Evolutionary conservation across 1,140 invertebrate genomes (phyloP).

Genomic region (Colletes gigas): DNA sequence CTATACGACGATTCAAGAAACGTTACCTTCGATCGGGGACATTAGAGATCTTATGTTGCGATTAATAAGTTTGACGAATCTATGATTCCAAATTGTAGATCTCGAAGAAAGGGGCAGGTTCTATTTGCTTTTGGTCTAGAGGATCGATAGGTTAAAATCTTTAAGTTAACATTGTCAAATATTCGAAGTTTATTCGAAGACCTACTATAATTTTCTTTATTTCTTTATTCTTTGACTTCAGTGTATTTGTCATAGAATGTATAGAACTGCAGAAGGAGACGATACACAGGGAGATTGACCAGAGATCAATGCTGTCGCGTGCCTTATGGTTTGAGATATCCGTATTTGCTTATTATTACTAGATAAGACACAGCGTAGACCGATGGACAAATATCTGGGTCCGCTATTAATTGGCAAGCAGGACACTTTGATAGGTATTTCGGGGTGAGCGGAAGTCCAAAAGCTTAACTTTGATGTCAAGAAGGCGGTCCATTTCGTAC

Average conservation of each 20-base stretch:
- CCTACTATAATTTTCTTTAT: too few species aligned
- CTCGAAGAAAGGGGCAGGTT: too few species aligned
- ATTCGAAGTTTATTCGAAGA: too few species aligned
- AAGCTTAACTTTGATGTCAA: constrained; percentile 72
- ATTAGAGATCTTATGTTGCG: too few species aligned
- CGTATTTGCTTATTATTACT: constrained; percentile 75
- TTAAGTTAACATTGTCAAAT: too few species aligned
- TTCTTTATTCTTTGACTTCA: too few species aligned
- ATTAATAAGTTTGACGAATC: too few species aligned
- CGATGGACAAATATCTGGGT: constrained; percentile 70
- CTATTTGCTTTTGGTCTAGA: too few species aligned
- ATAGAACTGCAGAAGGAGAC: background rate
- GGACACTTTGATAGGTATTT: constrained; percentile 70
- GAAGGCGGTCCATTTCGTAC: constrained; percentile 73
- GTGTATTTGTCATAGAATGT: background rate
- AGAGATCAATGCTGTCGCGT: constrained; percentile 15
- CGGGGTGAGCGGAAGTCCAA: constrained; percentile 48
- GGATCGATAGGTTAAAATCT: too few species aligned
- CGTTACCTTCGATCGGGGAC: too few species aligned
- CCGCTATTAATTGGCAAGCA: constrained; percentile 76
- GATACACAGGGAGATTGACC: background rate
- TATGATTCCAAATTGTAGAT: too few species aligned
- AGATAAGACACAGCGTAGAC: constrained; percentile 71
- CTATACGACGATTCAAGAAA: too few species aligned
- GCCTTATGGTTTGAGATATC: constrained; percentile 32